phyloP scores from a whole-genome alignment of 2,113 vertebrate genomes.

The Vicugna pacos region DNA sequence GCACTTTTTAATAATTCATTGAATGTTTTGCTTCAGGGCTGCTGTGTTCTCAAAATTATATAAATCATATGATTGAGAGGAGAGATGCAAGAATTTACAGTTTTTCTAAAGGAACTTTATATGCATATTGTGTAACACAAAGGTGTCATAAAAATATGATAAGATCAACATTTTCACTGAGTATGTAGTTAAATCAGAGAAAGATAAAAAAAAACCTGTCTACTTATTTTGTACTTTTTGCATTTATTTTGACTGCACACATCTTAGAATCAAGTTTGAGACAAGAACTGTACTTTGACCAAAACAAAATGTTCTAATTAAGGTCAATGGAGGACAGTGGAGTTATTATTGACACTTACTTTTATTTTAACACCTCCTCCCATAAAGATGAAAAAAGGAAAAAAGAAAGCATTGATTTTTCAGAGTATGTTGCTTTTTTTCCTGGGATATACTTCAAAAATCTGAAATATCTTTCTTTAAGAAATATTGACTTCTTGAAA shows the following conservation, averaged over 20 bases:
- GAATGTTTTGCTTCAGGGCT: constrained; percentile 75
- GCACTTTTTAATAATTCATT: constrained; percentile 82
- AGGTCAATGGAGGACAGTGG: background rate
- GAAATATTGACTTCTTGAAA: background rate
- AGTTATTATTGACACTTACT: background rate
- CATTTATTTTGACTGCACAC: background rate
- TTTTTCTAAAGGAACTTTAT: constrained; percentile 67
- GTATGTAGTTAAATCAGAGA: constrained; percentile 11
- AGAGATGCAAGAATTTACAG: constrained; percentile 38
- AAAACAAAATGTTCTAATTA: constrained; percentile 30
- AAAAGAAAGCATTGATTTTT: background rate
- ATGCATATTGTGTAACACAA: background rate
- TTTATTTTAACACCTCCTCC: background rate
- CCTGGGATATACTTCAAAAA: background rate
- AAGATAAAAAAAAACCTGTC: background rate
- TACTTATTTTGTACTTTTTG: background rate
- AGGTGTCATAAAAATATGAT: background rate
- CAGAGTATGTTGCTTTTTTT: background rate
- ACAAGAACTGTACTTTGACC: background rate
- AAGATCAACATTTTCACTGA: constrained; percentile 45
- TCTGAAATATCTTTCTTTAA: background rate
- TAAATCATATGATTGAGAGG: constrained; percentile 72
- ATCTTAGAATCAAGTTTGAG: constrained; percentile 31
- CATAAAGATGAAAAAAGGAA: background rate
- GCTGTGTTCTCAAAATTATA: constrained; percentile 74